A percentile compares a stretch with the other conserved stretches of the same genome.
Conservation (phyloP, 2,888 invertebrate species). For the Cerceris ruficornis region DNA sequence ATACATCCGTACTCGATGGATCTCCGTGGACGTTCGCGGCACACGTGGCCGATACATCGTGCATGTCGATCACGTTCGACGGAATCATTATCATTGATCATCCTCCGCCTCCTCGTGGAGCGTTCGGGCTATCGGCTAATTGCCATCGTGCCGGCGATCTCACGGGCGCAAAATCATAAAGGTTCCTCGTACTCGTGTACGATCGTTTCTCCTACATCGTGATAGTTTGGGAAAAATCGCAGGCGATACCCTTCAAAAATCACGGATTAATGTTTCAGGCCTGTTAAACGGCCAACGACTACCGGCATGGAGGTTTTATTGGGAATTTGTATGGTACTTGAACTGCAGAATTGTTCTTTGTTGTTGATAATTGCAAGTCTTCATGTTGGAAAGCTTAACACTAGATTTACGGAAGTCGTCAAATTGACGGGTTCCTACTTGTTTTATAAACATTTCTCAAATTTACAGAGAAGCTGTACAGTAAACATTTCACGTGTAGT, state of each 20-base stretch:
- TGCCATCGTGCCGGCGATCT: slow-evolving; percentile 65
- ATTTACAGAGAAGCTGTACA: too few species aligned
- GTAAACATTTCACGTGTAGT: too few species aligned
- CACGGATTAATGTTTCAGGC: too few species aligned
- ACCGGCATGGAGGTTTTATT: too few species aligned
- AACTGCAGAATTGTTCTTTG: too few species aligned
- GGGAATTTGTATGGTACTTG: too few species aligned
- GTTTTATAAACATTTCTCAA: too few species aligned
- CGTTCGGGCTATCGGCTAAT: slow-evolving; percentile 67
- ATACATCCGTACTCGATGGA: slow-evolving; percentile 51
- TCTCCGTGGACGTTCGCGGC: slow-evolving; percentile 49
- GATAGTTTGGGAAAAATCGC: not conserved
- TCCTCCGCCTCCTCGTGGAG: slow-evolving; percentile 61
- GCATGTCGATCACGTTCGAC: slow-evolving; percentile 77
- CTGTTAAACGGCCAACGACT: too few species aligned
- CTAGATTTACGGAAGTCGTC: too few species aligned
- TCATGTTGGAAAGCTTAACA: too few species aligned
- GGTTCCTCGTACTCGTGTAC: slow-evolving; percentile 30
- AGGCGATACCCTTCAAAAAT: not conserved
- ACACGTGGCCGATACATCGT: slow-evolving; percentile 71
- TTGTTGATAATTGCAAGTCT: too few species aligned
- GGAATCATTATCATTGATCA: slow-evolving; percentile 79
- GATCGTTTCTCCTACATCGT: slow-evolving; percentile 37
- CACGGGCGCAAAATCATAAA: slow-evolving; percentile 60
- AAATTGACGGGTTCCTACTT: too few species aligned